A percentile compares a stretch with the other conserved stretches of the same genome.
These are phyloP conservation scores for Clarias pachynema DNA, from an alignment of 2,797 vertebrate genomes.

Conservation along the genomic window DNA sequence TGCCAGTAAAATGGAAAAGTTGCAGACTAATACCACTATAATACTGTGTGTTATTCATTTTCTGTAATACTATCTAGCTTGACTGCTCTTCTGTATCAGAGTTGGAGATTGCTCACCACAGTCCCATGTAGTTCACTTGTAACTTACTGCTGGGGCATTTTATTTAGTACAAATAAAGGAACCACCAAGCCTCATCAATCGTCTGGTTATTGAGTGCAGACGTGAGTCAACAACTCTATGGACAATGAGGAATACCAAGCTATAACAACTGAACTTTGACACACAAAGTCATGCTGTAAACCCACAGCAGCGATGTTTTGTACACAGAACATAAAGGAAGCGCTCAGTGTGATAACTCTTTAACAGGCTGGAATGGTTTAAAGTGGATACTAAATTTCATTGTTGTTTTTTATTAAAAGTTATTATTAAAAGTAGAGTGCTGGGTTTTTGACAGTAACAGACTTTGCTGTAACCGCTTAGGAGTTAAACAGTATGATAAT, in stretches of 20 bases:
- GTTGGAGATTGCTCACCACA: too few relatives aligned
- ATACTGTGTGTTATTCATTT: neutral
- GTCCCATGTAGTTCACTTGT: too few relatives aligned
- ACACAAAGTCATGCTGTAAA: neutral
- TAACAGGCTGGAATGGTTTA: neutral
- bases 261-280: neutral
- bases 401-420: neutral
- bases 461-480: neutral
- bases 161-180: conserved; percentile 17
- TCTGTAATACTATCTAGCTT: neutral
- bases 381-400: neutral
- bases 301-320: neutral
- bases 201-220: neutral
- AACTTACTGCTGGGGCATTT: neutral
- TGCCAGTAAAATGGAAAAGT: neutral
- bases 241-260: too few relatives aligned
- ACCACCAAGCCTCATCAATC: conserved; percentile 12
- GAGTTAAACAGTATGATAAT: neutral
- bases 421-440: too few relatives aligned
- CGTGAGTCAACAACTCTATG: conserved; percentile 4
- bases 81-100: neutral
- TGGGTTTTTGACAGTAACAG: too few relatives aligned
- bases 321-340: neutral
- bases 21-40: neutral
- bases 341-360: rapidly evolving